Conservation (phyloP, 2,113 vertebrate species). For the Diphyllodes magnificus region DNA sequence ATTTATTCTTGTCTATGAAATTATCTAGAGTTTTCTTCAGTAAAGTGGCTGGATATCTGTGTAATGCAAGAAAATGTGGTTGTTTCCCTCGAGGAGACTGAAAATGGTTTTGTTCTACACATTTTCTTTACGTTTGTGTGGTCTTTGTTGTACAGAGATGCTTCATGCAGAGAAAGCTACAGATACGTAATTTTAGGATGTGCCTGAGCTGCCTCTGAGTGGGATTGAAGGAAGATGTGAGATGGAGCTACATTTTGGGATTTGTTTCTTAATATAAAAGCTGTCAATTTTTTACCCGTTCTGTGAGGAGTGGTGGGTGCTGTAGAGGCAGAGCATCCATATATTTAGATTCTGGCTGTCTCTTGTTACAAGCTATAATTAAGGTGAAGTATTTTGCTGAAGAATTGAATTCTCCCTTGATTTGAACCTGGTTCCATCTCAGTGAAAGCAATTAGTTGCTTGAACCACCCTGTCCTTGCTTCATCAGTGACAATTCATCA, state of each 20-base stretch:
- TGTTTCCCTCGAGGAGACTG: not conserved
- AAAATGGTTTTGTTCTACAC: not conserved
- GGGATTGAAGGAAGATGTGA: not conserved
- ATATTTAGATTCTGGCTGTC: constrained; percentile 15
- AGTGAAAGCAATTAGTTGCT: not conserved
- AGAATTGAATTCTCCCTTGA: constrained; percentile 12
- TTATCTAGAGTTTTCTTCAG: not conserved
- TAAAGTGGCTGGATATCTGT: not conserved
- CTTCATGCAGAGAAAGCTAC: not conserved
- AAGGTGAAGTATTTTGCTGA: constrained; percentile 1
- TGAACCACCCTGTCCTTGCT: not conserved
- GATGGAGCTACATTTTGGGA: not conserved
- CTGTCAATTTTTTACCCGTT: not conserved
- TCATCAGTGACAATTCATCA: not conserved
- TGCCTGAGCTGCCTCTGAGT: not conserved
- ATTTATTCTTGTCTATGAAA: not conserved
- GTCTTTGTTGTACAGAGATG: not conserved
- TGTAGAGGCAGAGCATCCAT: not conserved
- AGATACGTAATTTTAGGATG: not conserved
- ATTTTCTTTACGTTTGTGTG: not conserved
- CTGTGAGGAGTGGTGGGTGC: not conserved
- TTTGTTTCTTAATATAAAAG: constrained; percentile 28
- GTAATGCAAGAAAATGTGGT: not conserved
- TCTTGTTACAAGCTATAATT: not conserved
- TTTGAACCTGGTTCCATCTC: constrained; percentile 10